These are phyloP conservation scores for Lycia hirtaria DNA, from an alignment of 2,888 invertebrate genomes.

Conservation along the genomic window DNA sequence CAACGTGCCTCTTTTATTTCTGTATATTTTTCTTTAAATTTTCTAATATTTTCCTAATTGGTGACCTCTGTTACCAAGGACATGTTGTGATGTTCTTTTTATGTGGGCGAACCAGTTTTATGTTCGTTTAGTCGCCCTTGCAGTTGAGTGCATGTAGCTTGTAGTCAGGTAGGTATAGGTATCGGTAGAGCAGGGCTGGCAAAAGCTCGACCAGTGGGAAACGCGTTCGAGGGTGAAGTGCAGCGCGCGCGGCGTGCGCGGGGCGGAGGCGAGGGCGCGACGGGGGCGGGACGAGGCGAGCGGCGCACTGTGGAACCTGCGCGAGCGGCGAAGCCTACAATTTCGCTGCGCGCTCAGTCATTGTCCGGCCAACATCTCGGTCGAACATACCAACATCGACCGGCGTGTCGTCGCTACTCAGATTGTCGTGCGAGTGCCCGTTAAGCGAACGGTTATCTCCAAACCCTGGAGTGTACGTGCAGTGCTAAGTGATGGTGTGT, in stretches of 20 bases:
- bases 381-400: slow-evolving; percentile 68
- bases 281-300: slow-evolving; percentile 44
- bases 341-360: slow-evolving; percentile 73
- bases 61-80: slow-evolving; percentile 24
- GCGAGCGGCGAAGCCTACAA: slow-evolving; percentile 71
- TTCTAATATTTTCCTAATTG: slow-evolving; percentile 4
- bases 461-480: slow-evolving; percentile 74
- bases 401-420: slow-evolving; percentile 75
- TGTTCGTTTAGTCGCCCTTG: slow-evolving; percentile 67
- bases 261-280: slow-evolving; percentile 43
- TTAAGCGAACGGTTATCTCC: slow-evolving; percentile 74
- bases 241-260: slow-evolving; percentile 46
- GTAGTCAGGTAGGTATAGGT: slow-evolving; percentile 27
- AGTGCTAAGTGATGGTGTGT: slow-evolving; percentile 83
- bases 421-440: slow-evolving; percentile 75
- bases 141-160: slow-evolving; percentile 56
- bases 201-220: slow-evolving; percentile 72
- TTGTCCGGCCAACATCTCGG: slow-evolving; percentile 79
- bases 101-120: slow-evolving; percentile 64
- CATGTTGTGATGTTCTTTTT: slow-evolving; percentile 36
- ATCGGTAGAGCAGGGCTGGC: slow-evolving; percentile 66
- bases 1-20: not conserved
- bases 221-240: slow-evolving; percentile 62
- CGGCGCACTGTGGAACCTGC: slow-evolving; percentile 59
- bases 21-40: not conserved